These are phyloP conservation scores for Melanotaenia parkinsoni DNA, from an alignment of 2,797 vertebrate species.

Conservation along the genomic window DNA sequence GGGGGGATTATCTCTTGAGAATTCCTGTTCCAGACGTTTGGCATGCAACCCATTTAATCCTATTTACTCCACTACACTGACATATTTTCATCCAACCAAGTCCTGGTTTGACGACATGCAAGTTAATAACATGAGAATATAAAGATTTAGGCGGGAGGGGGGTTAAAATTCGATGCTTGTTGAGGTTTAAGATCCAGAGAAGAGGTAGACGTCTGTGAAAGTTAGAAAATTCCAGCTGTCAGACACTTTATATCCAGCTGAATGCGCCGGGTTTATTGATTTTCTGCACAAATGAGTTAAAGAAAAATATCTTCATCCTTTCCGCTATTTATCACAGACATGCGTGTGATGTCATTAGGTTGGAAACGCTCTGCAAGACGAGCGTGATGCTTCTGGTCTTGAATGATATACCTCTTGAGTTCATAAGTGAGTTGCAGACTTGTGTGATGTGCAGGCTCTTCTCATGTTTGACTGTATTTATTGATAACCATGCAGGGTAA, in stretches of 20 bases:
- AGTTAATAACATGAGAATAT: constrained; percentile 52
- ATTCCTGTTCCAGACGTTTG: constrained; percentile 85
- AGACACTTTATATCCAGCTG: neutral
- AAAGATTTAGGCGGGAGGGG: neutral
- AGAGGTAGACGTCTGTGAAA: neutral
- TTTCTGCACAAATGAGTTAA: constrained; percentile 23
- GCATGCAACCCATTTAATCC: constrained; percentile 87
- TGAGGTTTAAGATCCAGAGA: constrained; percentile 2
- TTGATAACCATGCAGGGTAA: constrained; percentile 12
- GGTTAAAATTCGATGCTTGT: neutral
- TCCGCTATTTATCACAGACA: constrained; percentile 35
- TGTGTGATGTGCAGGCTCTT: neutral
- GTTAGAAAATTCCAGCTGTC: constrained; percentile 1
- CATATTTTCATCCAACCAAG: constrained; percentile 87
- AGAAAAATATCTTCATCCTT: constrained; percentile 11
- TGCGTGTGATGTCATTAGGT: constrained; percentile 29
- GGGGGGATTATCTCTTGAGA: constrained; percentile 82
- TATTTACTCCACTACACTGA: constrained; percentile 91
- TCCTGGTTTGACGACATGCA: constrained; percentile 76
- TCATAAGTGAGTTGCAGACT: constrained; percentile 2
- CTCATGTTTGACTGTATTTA: constrained; percentile 16
- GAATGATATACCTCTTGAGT: constrained; percentile 12
- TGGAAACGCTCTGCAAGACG: constrained; percentile 9
- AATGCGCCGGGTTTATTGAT: constrained; percentile 27
- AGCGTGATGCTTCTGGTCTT: constrained; percentile 3